Conservation (phyloP, 64 coral and sea anemone genomes). For the Exaiptasia diaphana region DNA sequence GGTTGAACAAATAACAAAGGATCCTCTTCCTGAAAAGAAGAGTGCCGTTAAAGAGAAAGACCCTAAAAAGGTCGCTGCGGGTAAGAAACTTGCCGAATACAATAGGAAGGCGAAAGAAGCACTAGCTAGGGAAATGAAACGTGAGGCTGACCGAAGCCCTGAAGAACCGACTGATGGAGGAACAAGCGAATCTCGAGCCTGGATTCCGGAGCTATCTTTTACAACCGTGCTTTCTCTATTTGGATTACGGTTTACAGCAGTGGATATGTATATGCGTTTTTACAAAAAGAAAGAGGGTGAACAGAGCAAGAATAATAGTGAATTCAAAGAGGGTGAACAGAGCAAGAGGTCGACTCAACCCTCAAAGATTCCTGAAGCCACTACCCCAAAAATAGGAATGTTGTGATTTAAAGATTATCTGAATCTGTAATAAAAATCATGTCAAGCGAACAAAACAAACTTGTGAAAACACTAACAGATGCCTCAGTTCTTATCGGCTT, state of each 20-base stretch:
- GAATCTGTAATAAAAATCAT: background rate
- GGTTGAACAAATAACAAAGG: slow-evolving; percentile 1
- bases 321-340: too few relatives aligned
- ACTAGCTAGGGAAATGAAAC: slow-evolving; percentile 21
- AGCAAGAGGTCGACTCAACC: slow-evolving; percentile 1
- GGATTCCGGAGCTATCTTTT: slow-evolving; percentile 66
- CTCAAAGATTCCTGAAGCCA: slow-evolving; percentile 42
- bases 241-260: slow-evolving; percentile 56
- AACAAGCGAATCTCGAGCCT: slow-evolving; percentile 16
- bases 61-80: slow-evolving; percentile 25
- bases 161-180: slow-evolving; percentile 6
- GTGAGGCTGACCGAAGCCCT: background rate
- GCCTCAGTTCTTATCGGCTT: background rate
- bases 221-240: slow-evolving; percentile 47
- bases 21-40: background rate
- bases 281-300: slow-evolving; percentile 28
- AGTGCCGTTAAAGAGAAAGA: background rate
- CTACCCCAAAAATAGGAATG: slow-evolving; percentile 43
- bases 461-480: slow-evolving; percentile 8
- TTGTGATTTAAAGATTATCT: slow-evolving; percentile 32
- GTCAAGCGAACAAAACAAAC: slow-evolving; percentile 29
- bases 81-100: slow-evolving; percentile 12
- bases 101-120: background rate
- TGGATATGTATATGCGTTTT: slow-evolving; percentile 34
- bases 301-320: background rate